Conservation (phyloP, 2,888 invertebrate genomes). For the Apodemia hepburni region DNA sequence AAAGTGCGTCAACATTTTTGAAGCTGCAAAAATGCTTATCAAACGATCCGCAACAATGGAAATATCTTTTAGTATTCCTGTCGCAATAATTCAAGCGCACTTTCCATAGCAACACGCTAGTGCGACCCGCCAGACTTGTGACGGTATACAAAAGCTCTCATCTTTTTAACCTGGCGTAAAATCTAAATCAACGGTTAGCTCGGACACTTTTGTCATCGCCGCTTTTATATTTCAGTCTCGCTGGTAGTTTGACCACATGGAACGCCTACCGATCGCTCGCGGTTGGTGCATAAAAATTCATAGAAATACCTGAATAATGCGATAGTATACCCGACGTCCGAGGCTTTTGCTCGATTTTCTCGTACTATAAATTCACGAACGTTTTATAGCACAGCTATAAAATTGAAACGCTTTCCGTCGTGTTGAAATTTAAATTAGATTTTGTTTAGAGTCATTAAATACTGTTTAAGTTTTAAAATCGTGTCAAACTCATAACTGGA, state of each 20-base stretch:
- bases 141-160: conserved; percentile 55
- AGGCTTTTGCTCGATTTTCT: conserved; percentile 30
- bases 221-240: conserved; percentile 58
- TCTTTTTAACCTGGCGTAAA: conserved; percentile 65
- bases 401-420: conserved; percentile 27
- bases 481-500: background rate
- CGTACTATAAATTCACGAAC: conserved; percentile 30
- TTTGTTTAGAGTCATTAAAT: conserved; percentile 19
- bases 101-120: conserved; percentile 45
- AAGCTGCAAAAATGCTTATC: conserved; percentile 32
- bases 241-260: conserved; percentile 48
- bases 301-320: conserved; percentile 41
- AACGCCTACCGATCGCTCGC: conserved; percentile 40
- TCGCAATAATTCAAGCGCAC: conserved; percentile 58
- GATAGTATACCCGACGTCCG: conserved; percentile 33
- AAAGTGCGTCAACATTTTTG: conserved; percentile 8
- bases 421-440: conserved; percentile 26
- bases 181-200: conserved; percentile 76
- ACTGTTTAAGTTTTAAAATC: conserved; percentile 5
- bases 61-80: conserved; percentile 64
- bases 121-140: conserved; percentile 59
- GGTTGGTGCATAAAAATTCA: conserved; percentile 52
- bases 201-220: conserved; percentile 73
- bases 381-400: conserved; percentile 33
- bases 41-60: conserved; percentile 49